Evolutionary conservation across 2,888 invertebrate genomes (phyloP), one percentile per base, ranked within the genome.

Genomic region (Orthosia gothica): DNA sequence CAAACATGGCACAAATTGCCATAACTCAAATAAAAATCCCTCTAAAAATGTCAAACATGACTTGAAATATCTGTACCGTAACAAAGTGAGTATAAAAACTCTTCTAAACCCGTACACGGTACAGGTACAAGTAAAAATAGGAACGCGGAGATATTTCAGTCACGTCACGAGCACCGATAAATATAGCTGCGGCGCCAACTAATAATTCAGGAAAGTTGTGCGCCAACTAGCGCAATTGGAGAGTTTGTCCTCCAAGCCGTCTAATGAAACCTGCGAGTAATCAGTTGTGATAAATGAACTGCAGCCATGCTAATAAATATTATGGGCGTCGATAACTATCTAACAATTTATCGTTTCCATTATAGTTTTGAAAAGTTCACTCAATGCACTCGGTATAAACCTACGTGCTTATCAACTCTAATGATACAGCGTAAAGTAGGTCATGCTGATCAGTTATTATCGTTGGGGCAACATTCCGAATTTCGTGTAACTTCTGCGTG

Each of bases 201-300:
- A 89, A 90, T 91, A 89, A 90, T 91, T 90, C 88, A 91, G 82
- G 82, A 78, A 89, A 89, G 88, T 88, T 90, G 86, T 80, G 77
- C 86, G 82, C 81, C 82, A 89, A 88, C 91, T 89, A 89, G 81
- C 84, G 79, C 83, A 81, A 87, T 87, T 84, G 86, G 82, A 84
- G 82, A 82, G 84, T 88, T 89, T 87, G 83, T 88, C 81, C 78
- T 83, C 78, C 58, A 84, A 83, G 79, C 81, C 55, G 81, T 79
- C 76, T 85, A 88, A 79, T 85, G 71, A 83, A 78, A 82, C 77
- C 70, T 75, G 66, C 40, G 58, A 66, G 70, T 55, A 79, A 82
- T 85, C 79, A 67, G 70, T 82, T 72, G 59, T 71, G 82, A 74
- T 61, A 71, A 85, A 86, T 66, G 32, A 54, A 40, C 61, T 47